These are phyloP conservation scores for Enteromius treurensis DNA, from an alignment of 2,797 vertebrate species.

Conservation along the genomic window DNA sequence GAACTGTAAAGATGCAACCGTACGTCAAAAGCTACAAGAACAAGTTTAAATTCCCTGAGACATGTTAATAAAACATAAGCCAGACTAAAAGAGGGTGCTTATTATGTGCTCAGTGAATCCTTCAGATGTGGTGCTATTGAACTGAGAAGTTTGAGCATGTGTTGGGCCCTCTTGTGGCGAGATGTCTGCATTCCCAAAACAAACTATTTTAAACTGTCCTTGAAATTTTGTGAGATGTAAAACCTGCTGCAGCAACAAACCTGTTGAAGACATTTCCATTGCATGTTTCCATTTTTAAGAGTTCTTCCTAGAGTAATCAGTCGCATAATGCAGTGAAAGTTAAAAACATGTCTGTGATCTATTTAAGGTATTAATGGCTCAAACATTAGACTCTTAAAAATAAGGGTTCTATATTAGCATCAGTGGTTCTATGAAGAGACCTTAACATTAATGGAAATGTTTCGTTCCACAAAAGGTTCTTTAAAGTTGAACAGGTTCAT, in stretches of 20 bases:
- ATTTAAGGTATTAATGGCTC: background rate
- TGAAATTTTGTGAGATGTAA: background rate
- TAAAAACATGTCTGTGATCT: background rate
- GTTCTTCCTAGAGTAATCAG: background rate
- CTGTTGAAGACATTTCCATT: background rate
- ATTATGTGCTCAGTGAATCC: conserved; percentile 38
- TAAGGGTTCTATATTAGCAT: background rate
- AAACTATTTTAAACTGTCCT: background rate
- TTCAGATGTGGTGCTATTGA: conserved; percentile 39
- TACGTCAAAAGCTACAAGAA: background rate
- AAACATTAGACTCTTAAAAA: background rate
- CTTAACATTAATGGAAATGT: background rate
- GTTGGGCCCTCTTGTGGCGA: conserved; percentile 42
- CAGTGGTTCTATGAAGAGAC: background rate
- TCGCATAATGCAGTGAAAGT: background rate
- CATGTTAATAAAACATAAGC: background rate
- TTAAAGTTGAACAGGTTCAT: background rate
- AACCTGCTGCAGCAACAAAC: background rate
- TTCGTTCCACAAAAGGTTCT: background rate
- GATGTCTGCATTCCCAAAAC: conserved; percentile 20
- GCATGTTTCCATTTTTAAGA: background rate
- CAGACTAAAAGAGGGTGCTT: conserved; percentile 31
- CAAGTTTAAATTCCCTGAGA: background rate
- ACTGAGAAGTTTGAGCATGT: conserved; percentile 17
- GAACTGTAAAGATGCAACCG: background rate